A percentile compares a stretch with the other conserved stretches of the same genome.
Conservation (phyloP, 1,140 invertebrate species). For the Drosophila azteca region DNA sequence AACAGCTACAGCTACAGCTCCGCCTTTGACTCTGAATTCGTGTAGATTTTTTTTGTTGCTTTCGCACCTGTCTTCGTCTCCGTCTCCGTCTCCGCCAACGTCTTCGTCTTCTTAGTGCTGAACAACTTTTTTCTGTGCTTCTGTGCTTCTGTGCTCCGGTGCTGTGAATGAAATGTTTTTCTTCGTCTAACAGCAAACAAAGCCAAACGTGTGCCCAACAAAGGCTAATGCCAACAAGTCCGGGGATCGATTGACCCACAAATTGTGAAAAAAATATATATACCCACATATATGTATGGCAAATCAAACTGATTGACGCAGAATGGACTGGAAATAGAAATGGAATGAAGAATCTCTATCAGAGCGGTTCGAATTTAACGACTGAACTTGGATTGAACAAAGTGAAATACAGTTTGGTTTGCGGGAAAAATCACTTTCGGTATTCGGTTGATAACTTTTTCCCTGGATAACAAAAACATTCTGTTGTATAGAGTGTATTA, state of each 20-base stretch:
- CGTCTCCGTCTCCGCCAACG: background rate
- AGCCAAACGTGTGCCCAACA: slow-evolving; percentile 45
- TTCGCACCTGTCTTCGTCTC: background rate
- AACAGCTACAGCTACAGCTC: slow-evolving; percentile 11
- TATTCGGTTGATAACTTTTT: too few species aligned
- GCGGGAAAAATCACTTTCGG: slow-evolving; percentile 29
- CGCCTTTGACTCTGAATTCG: slow-evolving; percentile 4
- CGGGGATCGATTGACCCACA: slow-evolving; percentile 10
- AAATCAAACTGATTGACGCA: background rate
- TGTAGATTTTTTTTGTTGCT: slow-evolving; percentile 17
- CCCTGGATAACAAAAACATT: too few species aligned
- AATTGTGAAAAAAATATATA: background rate
- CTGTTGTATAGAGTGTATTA: too few species aligned
- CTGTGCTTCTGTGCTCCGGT: slow-evolving; percentile 22
- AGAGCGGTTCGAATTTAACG: slow-evolving; percentile 4
- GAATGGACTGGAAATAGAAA: background rate
- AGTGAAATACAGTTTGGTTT: too few species aligned
- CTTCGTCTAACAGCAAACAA: slow-evolving; percentile 30
- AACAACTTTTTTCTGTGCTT: slow-evolving; percentile 54
- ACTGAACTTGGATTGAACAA: too few species aligned
- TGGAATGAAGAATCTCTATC: background rate
- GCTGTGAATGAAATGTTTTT: slow-evolving; percentile 47
- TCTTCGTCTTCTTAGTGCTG: slow-evolving; percentile 15
- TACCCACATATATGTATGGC: too few species aligned
- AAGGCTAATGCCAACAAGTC: slow-evolving; percentile 11